A percentile compares a stretch with the other conserved stretches of the same genome.
Conservation (phyloP, 1,140 invertebrate species). For the Penaeus indicus region DNA sequence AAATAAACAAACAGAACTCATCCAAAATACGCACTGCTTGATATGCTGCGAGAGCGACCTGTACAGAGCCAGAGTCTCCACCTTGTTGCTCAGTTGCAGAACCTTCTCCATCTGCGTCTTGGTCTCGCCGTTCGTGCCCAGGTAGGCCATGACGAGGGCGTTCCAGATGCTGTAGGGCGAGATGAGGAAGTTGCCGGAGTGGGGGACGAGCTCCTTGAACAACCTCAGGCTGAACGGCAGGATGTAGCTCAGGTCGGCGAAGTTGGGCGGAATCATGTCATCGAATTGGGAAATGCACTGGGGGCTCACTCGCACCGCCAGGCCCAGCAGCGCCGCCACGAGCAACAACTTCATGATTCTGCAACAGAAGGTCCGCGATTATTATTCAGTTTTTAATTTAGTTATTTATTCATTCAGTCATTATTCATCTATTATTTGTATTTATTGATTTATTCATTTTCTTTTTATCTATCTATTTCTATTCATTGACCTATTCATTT, state of each 20-base stretch:
- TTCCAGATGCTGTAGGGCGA: constrained; percentile 90
- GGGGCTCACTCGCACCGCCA: background rate
- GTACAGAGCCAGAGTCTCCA: constrained; percentile 29
- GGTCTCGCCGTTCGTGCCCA: constrained; percentile 80
- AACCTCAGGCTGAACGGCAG: constrained; percentile 46
- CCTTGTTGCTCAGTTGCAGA: constrained; percentile 28
- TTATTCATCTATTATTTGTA: too few relatives aligned
- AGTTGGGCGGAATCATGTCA: background rate
- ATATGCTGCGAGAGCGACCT: constrained; percentile 28
- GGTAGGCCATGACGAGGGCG: constrained; percentile 82
- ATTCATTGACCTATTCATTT: too few relatives aligned
- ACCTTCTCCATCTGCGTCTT: constrained; percentile 25
- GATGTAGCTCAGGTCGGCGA: constrained; percentile 40
- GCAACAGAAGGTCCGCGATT: too few relatives aligned
- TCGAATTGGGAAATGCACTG: constrained; percentile 72
- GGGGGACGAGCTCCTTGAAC: constrained; percentile 43
- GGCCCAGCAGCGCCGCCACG: background rate
- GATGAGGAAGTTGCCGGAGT: constrained; percentile 81
- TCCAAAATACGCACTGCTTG: constrained; percentile 19
- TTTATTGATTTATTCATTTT: too few relatives aligned
- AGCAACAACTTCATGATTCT: background rate
- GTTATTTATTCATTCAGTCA: too few relatives aligned
- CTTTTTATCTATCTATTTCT: too few relatives aligned
- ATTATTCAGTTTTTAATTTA: too few relatives aligned
- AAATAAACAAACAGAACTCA: background rate